Percentiles rank a stretch among this genome's conserved stretches.
Conservation (phyloP, 2,797 vertebrate species). For the Pipistrellus pipistrellus region DNA sequence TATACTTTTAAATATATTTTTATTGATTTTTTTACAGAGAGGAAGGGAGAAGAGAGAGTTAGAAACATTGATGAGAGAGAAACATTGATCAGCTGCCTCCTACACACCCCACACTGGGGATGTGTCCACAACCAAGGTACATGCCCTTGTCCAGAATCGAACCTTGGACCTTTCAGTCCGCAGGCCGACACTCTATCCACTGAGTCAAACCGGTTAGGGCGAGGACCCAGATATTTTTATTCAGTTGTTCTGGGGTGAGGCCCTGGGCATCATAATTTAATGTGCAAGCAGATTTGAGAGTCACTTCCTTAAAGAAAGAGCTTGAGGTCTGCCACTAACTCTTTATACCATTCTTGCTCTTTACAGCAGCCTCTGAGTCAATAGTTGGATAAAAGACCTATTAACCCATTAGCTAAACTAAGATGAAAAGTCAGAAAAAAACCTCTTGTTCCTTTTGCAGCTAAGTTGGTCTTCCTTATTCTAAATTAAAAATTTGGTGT, state of each 20-base stretch:
- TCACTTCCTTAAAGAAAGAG: not conserved
- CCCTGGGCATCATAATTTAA: not conserved
- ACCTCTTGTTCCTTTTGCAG: not conserved
- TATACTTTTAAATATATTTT: not conserved
- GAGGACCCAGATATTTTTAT: not conserved
- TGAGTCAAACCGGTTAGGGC: no score
- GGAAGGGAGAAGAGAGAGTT: no score
- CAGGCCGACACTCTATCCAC: no score
- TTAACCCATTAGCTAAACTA: not conserved
- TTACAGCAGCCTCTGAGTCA: not conserved
- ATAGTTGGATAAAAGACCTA: not conserved
- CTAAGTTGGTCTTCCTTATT: slow-evolving; percentile 7
- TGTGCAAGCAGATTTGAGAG: not conserved
- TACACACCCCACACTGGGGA: no score
- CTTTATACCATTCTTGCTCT: not conserved
- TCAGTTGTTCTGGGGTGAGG: not conserved
- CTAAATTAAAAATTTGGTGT: not conserved
- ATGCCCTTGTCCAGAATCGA: no score
- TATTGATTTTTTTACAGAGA: no score
- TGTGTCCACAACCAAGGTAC: no score
- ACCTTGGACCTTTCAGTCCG: no score
- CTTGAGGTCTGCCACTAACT: not conserved
- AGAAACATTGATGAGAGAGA: no score
- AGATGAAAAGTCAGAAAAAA: not conserved
- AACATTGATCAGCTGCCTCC: no score